These are phyloP conservation scores for Tetragnatha montana DNA, from an alignment of 2,888 invertebrate genomes.

Conservation along the genomic window DNA sequence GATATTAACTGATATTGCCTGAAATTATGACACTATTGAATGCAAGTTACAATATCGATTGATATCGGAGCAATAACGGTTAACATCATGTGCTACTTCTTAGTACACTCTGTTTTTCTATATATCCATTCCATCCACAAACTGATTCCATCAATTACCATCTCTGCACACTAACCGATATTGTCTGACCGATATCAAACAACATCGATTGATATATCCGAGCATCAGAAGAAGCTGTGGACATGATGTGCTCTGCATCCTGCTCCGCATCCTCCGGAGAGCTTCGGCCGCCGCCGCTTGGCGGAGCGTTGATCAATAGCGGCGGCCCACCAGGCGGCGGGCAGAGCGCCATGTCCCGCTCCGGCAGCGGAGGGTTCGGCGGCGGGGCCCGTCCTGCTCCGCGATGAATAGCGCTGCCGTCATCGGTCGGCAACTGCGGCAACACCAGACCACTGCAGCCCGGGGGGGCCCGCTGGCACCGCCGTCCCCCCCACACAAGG, in stretches of 20 bases:
- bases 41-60: too few relatives aligned
- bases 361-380: conserved; percentile 62
- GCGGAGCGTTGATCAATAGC: conserved; percentile 27
- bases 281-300: conserved; percentile 63
- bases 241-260: background rate
- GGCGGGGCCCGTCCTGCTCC: conserved; percentile 53
- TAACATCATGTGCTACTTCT: too few relatives aligned
- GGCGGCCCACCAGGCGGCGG: conserved; percentile 40
- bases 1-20: too few relatives aligned
- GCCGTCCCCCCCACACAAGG: conserved; percentile 71
- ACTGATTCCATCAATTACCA: too few relatives aligned
- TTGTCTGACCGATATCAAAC: too few relatives aligned
- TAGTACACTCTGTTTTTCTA: too few relatives aligned
- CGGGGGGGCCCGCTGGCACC: conserved; percentile 69
- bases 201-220: too few relatives aligned
- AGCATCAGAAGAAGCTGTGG: too few relatives aligned
- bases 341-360: conserved; percentile 60
- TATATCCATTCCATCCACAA: too few relatives aligned
- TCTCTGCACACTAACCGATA: too few relatives aligned
- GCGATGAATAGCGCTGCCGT: conserved; percentile 73
- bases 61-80: too few relatives aligned
- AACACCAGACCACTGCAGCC: conserved; percentile 72
- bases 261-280: conserved; percentile 27
- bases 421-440: conserved; percentile 73
- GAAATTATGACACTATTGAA: too few relatives aligned